A percentile compares a stretch with the other conserved stretches of the same genome.
Evolutionary conservation across 2,113 vertebrate species (phyloP).

Genomic region (Eublepharis macularius): DNA sequence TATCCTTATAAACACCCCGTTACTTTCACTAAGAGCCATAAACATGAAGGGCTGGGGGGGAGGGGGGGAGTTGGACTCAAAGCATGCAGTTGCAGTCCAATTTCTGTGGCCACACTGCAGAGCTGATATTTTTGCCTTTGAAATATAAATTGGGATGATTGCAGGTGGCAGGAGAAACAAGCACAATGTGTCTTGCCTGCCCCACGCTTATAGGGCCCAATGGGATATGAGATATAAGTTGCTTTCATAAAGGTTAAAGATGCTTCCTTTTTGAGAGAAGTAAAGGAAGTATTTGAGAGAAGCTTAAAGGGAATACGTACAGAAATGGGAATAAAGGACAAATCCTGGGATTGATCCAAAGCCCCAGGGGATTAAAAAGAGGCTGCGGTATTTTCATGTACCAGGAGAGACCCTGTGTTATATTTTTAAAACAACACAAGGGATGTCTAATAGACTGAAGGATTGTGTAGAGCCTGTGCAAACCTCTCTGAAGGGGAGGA

Average conservation of each 20-base stretch:
- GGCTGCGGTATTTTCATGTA: not conserved
- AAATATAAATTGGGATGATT: not conserved
- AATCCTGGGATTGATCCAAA: not conserved
- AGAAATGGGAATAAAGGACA: not conserved
- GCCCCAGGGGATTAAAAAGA: not conserved
- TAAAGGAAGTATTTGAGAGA: not conserved
- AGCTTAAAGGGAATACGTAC: not conserved
- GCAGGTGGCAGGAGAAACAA: not conserved
- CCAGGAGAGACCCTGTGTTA: not conserved
- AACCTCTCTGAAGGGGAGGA: not conserved
- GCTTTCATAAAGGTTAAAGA: not conserved
- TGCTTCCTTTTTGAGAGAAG: not conserved
- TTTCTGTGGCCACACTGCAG: not conserved
- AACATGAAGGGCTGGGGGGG: slow-evolving; percentile 15
- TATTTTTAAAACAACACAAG: not conserved
- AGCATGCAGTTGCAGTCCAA: not conserved
- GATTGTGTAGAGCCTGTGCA: not conserved
- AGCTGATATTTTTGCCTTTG: slow-evolving; percentile 15
- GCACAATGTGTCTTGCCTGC: not conserved
- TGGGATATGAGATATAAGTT: not conserved
- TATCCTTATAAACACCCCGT: not conserved
- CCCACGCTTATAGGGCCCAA: not conserved
- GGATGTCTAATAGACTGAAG: not conserved
- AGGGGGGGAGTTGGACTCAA: not conserved
- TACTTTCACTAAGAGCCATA: slow-evolving; percentile 24